A percentile compares a stretch with the other conserved stretches of the same genome.
phyloP scores from a whole-genome alignment of 2,797 vertebrate species.

The Borostomias antarcticus region DNA sequence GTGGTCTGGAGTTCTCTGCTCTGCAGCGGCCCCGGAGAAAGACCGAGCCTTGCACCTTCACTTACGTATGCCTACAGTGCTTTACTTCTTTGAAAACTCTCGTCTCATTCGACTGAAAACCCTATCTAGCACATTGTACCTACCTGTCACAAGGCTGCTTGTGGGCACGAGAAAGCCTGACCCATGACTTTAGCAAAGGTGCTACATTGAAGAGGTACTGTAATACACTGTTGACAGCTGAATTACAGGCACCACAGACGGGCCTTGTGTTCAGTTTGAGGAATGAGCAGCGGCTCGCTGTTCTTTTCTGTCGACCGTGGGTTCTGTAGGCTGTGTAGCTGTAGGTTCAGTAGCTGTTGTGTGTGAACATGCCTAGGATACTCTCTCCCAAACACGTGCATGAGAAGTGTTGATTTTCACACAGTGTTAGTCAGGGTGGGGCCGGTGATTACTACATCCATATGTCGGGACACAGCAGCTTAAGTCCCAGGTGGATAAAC shows the following conservation, averaged over 20 bases:
- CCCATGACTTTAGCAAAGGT: constrained; percentile 20
- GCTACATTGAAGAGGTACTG: neutral
- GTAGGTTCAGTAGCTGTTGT: constrained; percentile 20
- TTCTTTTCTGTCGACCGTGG: constrained; percentile 39
- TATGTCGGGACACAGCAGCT: neutral
- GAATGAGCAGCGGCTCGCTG: constrained; percentile 28
- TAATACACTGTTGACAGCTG: constrained; percentile 49
- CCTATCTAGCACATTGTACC: constrained; percentile 18
- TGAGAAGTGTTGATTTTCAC: neutral
- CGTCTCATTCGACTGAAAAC: too few species aligned
- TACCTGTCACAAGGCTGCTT: constrained; percentile 10
- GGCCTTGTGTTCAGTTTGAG: constrained; percentile 30
- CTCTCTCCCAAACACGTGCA: neutral
- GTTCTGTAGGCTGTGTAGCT: too few species aligned
- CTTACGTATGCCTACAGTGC: neutral
- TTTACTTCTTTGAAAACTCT: constrained; percentile 20
- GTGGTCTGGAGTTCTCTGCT: constrained; percentile 12
- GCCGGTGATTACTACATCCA: neutral
- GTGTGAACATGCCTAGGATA: neutral
- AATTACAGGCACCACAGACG: constrained; percentile 21
- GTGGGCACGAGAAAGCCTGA: constrained; percentile 13
- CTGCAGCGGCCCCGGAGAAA: constrained; percentile 6
- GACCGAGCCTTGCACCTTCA: constrained; percentile 5
- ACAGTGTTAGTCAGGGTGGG: neutral
- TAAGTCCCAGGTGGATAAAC: neutral